phyloP scores from a whole-genome alignment of 2,888 invertebrate genomes.

The Entomobrya proxima region DNA sequence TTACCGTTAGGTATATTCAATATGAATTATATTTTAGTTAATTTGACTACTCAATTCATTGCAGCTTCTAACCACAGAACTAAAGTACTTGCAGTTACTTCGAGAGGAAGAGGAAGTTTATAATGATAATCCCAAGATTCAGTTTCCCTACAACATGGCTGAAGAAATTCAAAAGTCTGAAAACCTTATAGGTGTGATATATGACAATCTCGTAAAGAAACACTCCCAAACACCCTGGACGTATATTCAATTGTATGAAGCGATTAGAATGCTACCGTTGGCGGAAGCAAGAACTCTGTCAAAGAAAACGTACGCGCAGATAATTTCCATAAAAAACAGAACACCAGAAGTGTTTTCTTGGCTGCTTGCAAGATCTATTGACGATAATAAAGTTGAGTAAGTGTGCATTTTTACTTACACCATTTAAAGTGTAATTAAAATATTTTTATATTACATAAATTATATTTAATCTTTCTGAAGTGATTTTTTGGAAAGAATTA shows the following conservation, averaged over 20 bases:
- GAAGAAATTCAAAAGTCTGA: slow-evolving; percentile 22
- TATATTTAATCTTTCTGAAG: background rate
- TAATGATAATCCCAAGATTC: background rate
- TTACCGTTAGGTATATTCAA: too few relatives aligned
- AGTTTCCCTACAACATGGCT: background rate
- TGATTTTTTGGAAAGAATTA: slow-evolving; percentile 23
- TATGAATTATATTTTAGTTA: background rate
- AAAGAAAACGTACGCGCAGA: background rate
- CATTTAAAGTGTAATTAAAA: background rate
- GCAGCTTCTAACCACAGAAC: slow-evolving; percentile 27
- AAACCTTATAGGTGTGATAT: slow-evolving; percentile 1
- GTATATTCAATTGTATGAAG: slow-evolving; percentile 23
- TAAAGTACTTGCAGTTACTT: background rate
- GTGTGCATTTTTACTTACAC: background rate
- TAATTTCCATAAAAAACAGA: slow-evolving; percentile 3
- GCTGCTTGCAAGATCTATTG: slow-evolving; percentile 12
- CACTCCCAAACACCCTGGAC: background rate
- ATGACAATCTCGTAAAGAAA: background rate
- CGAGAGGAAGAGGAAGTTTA: background rate
- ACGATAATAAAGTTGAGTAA: slow-evolving; percentile 14
- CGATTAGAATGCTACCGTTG: background rate
- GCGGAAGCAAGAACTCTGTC: background rate
- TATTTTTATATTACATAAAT: background rate
- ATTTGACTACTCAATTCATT: background rate
- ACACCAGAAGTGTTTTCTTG: slow-evolving; percentile 1